A percentile compares a stretch with the other conserved stretches of the same genome.
phyloP scores from a whole-genome alignment of 2,888 invertebrate species.

The Anticlea derivata region DNA sequence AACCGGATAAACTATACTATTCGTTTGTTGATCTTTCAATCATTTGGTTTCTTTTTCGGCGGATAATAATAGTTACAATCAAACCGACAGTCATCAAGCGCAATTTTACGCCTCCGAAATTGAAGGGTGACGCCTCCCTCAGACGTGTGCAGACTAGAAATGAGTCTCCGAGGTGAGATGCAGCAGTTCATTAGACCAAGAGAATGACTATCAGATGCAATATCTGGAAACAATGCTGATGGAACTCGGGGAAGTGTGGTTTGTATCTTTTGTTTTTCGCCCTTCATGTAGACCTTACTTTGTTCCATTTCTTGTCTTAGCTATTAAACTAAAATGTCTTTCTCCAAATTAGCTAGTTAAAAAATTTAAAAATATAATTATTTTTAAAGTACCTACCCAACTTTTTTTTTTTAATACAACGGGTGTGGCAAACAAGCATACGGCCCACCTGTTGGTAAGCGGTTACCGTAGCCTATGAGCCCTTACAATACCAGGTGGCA shows the following conservation, averaged over 20 bases:
- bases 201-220: conserved; percentile 29
- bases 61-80: conserved; percentile 41
- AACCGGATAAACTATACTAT: too few species aligned
- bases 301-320: too few species aligned
- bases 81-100: conserved; percentile 39
- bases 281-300: conserved; percentile 58
- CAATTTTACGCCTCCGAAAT: conserved; percentile 59
- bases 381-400: too few species aligned
- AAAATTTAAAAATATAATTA: too few species aligned
- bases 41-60: conserved; percentile 14
- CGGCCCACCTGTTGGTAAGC: too few species aligned
- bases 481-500: too few species aligned
- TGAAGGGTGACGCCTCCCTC: conserved; percentile 69
- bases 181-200: conserved; percentile 68
- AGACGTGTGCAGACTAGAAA: conserved; percentile 73
- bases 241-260: conserved; percentile 14
- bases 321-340: conserved; percentile 37
- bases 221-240: conserved; percentile 23
- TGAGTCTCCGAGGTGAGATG: conserved; percentile 66
- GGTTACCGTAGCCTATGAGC: too few species aligned
- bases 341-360: too few species aligned
- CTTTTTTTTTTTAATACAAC: too few species aligned
- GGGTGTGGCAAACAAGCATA: too few species aligned
- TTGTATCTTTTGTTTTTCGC: conserved; percentile 14
- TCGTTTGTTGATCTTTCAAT: too few species aligned